Base-by-base conservation (phyloP, 2,113 vertebrate species). In the Aviceda subcristata region DNA sequence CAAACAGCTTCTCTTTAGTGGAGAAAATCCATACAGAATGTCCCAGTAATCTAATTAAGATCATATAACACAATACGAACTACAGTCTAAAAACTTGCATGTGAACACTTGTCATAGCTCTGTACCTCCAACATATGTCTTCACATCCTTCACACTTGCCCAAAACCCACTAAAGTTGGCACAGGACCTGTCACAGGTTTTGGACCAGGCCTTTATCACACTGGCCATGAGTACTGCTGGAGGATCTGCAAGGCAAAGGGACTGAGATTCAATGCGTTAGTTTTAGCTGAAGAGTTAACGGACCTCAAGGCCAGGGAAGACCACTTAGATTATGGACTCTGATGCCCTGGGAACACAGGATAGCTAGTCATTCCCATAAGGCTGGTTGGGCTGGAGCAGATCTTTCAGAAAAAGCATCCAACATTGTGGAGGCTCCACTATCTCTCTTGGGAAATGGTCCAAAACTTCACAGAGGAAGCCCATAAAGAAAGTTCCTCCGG, bases 221-320 rank as follows among this genome's bases (percentile, higher is more conserved):
- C 22, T 30, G 59, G 29, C 43, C 45, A 14, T 4, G 38, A 17
- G 45, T 23, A 8, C 34, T 46, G 57, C 46, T 3, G 2, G 41
- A 73, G 36, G 21, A 36, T 27, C n/a, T 10, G 4, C 57, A 29
- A 59, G 43, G 38, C 18, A 83, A 15, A 72, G 34, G n/a, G 36
- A 55, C 13, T 0, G 0, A 17, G 46, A 55, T 41, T 23, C 34
- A 36, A 20, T 3, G 9, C 34, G 7, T 21, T 20, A 12, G 6
- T 29, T 91, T 60, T 4, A 85, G 10, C 45, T 64, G 48, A 56
- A 57, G 23, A 63, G 12, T 53, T 72, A 57, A 39, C 3, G 3
- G 62, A 36, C 34, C 7, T 45, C 68, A 48, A 51, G 55, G 39
- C 12, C 56, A 66, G 36, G 18, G 38, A 75, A 57, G 23, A 53